Evolutionary conservation across 1,140 invertebrate species (phyloP).

Genomic region (Zophobas morio): DNA sequence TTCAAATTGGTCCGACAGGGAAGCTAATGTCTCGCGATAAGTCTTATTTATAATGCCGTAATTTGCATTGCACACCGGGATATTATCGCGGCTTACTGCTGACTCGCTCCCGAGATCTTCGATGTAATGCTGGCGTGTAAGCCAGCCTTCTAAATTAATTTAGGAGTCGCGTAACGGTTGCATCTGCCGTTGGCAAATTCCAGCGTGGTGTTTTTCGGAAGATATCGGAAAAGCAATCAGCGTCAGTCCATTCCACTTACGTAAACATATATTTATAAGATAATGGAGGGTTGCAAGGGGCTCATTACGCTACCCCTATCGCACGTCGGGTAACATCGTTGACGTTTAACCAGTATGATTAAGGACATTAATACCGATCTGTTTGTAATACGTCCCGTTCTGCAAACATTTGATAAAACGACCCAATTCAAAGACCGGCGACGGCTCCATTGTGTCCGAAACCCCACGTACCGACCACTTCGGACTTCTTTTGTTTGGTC

Average conservation of each 20-base stretch:
- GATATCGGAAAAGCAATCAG: too few species aligned
- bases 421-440: constrained; percentile 36
- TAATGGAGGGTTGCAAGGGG: too few species aligned
- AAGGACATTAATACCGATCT: constrained; percentile 41
- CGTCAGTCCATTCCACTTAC: too few species aligned
- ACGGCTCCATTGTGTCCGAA: constrained; percentile 24
- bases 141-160: background rate
- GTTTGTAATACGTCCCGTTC: constrained; percentile 36
- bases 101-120: constrained; percentile 18
- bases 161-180: background rate
- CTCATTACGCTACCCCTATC: too few species aligned
- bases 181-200: too few species aligned
- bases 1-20: constrained; percentile 25
- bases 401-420: constrained; percentile 43
- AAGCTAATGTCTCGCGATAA: constrained; percentile 32
- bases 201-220: too few species aligned
- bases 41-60: constrained; percentile 34
- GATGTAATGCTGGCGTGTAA: constrained; percentile 10
- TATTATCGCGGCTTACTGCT: constrained; percentile 25
- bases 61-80: constrained; percentile 32
- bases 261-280: too few species aligned
- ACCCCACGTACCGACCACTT: constrained; percentile 28
- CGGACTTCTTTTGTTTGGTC: constrained; percentile 18
- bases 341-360: constrained; percentile 33
- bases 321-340: background rate